A percentile compares a stretch with the other conserved stretches of the same genome.
Evolutionary conservation across 2,888 invertebrate species (phyloP).

Genomic region (Leucozona laternaria): DNA sequence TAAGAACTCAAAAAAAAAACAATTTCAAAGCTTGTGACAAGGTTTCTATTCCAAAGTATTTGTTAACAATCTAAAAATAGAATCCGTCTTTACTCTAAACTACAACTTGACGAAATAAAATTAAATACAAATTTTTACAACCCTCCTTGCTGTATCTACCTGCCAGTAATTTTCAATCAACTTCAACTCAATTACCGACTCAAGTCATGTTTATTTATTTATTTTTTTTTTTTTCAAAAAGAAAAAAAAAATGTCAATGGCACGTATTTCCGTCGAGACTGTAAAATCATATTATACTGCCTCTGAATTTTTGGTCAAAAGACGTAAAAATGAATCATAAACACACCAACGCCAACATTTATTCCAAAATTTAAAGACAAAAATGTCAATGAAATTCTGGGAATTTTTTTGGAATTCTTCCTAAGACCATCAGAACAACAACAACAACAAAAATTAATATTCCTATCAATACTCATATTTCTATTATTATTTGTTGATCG

Average conservation of each 20-base stretch:
- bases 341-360: slow-evolving; percentile 6
- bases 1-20: too few relatives aligned
- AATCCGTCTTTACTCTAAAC: neutral
- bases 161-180: slow-evolving; percentile 44
- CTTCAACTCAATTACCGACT: slow-evolving; percentile 33
- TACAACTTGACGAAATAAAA: slow-evolving; percentile 1
- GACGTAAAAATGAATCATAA: slow-evolving; percentile 41
- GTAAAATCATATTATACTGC: slow-evolving; percentile 29
- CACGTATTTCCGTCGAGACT: slow-evolving; percentile 52
- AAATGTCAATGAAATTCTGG: slow-evolving; percentile 34
- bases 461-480: slow-evolving; percentile 13
- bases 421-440: slow-evolving; percentile 2
- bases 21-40: neutral
- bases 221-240: neutral
- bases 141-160: slow-evolving; percentile 23
- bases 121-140: slow-evolving; percentile 35
- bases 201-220: slow-evolving; percentile 36
- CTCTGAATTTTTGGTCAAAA: slow-evolving; percentile 52
- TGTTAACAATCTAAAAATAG: slow-evolving; percentile 45
- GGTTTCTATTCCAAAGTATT: neutral
- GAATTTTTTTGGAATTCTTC: slow-evolving; percentile 23
- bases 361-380: slow-evolving; percentile 24
- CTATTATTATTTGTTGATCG: neutral
- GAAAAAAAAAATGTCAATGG: slow-evolving; percentile 61
- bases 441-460: neutral